These are phyloP conservation scores for Mionectes olivaceus DNA, from an alignment of 2,797 vertebrate genomes.

Conservation along the genomic window DNA sequence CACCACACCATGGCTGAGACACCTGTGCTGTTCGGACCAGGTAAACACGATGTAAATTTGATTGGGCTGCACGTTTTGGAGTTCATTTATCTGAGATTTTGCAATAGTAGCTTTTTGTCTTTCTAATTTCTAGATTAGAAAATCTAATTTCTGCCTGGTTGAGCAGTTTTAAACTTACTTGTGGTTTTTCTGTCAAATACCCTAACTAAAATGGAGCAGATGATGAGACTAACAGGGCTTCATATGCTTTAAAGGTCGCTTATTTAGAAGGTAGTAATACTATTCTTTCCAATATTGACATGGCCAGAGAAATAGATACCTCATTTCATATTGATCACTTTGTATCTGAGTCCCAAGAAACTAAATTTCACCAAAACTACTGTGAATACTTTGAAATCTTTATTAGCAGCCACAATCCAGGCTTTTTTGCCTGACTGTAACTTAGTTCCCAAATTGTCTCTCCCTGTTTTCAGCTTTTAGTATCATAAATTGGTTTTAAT, in stretches of 20 bases:
- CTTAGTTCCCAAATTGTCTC: background rate
- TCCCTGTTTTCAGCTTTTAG: background rate
- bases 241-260: background rate
- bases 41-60: background rate
- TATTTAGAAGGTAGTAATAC: background rate
- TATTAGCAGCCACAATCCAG: background rate
- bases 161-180: background rate
- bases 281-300: background rate
- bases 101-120: background rate
- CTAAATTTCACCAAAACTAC: background rate
- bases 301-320: background rate
- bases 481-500: background rate
- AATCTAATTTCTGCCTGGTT: background rate
- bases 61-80: background rate
- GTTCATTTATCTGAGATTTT: background rate
- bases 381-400: background rate
- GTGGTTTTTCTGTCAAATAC: background rate
- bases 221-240: background rate
- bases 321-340: background rate
- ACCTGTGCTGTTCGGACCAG: background rate
- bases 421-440: background rate
- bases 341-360: background rate
- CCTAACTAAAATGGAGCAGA: background rate
- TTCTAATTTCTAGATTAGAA: background rate
- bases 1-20: background rate